phyloP scores from a whole-genome alignment of 2,797 vertebrate species.

The Rhinichthys osculus region DNA sequence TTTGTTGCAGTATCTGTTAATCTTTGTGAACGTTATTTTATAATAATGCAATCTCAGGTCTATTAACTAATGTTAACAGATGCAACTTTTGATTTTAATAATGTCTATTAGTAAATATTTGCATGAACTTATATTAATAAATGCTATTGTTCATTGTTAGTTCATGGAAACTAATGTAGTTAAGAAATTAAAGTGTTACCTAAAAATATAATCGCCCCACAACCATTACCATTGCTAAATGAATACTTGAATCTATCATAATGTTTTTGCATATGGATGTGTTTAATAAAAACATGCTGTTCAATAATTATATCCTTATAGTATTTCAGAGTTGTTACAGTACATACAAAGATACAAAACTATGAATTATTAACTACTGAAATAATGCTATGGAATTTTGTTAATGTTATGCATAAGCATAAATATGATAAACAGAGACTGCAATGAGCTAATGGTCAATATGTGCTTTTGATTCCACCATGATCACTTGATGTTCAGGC shows the following conservation, averaged over 20 bases:
- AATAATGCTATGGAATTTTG: background rate
- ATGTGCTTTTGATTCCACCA: background rate
- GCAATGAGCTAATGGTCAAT: background rate
- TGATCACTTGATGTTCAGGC: background rate
- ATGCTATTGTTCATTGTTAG: background rate
- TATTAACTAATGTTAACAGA: background rate
- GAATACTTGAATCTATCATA: background rate
- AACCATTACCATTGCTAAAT: background rate
- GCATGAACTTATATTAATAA: background rate
- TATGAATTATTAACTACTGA: background rate
- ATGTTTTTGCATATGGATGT: background rate
- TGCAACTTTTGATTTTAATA: background rate
- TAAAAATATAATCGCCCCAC: background rate
- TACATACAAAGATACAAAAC: background rate
- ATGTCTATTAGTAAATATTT: background rate
- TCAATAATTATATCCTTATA: background rate
- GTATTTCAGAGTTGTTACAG: background rate
- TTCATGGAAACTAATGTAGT: too few relatives aligned
- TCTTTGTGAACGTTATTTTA: background rate
- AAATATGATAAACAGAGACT: background rate
- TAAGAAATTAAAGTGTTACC: too few relatives aligned
- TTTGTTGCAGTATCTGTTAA: background rate
- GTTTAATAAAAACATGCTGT: background rate
- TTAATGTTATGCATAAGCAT: background rate
- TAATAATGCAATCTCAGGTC: background rate